These are phyloP conservation scores for Siphonodentalium dalli DNA, from an alignment of 2,888 invertebrate genomes.

Conservation along the genomic window DNA sequence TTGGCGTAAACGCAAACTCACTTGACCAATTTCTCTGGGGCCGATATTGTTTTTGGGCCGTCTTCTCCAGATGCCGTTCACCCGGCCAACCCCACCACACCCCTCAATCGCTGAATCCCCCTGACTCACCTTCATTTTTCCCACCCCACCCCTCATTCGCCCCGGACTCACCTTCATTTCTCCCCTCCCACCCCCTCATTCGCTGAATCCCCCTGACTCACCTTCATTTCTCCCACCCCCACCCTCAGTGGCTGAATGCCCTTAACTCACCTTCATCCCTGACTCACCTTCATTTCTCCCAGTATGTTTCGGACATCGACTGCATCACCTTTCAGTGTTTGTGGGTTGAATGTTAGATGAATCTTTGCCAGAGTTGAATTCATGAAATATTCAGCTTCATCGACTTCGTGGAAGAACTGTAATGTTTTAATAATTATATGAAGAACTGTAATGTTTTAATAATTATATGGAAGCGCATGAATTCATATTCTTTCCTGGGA, in stretches of 20 bases:
- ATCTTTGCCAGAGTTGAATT: conserved; percentile 52
- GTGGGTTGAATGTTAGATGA: conserved; percentile 45
- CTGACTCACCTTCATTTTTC: background rate
- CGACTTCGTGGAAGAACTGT: conserved; percentile 60
- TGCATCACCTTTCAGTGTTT: conserved; percentile 41
- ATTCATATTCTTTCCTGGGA: too few species aligned
- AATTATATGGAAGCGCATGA: background rate
- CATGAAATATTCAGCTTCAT: conserved; percentile 62
- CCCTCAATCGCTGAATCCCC: background rate
- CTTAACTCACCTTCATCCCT: too few species aligned
- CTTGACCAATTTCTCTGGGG: background rate
- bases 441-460: too few species aligned
- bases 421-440: conserved; percentile 3
- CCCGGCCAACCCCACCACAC: background rate
- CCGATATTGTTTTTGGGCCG: background rate
- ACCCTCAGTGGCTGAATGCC: too few species aligned
- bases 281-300: conserved; percentile 53
- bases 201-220: background rate
- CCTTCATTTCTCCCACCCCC: background rate
- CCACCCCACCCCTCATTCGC: background rate
- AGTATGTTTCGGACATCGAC: conserved; percentile 46
- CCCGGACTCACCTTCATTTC: background rate
- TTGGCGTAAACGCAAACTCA: too few species aligned
- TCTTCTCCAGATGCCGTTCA: background rate
- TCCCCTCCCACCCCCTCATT: background rate